Evolutionary conservation across 2,113 vertebrate species (phyloP).

Genomic region (Rana temporaria): DNA sequence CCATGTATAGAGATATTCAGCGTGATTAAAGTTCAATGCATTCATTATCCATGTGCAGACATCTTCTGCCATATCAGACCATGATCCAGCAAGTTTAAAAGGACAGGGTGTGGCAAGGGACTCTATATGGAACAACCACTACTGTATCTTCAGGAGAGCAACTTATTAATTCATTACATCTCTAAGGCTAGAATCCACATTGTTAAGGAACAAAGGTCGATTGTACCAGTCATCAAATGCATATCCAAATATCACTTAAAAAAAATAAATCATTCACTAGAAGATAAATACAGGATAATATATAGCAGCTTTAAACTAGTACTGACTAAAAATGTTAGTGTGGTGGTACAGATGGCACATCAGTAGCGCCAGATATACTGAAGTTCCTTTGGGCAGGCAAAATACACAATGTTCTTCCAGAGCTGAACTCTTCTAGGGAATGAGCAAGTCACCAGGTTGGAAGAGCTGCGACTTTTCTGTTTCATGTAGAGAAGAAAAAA

Average conservation of each 20-base stretch:
- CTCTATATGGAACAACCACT: neutral
- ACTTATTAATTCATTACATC: slow-evolving; percentile 16
- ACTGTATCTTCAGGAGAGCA: neutral
- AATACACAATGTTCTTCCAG: slow-evolving; percentile 16
- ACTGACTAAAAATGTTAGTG: slow-evolving; percentile 47
- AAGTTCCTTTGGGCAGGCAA: neutral
- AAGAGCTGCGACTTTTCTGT: slow-evolving; percentile 31
- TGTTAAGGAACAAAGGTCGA: neutral
- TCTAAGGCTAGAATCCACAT: neutral
- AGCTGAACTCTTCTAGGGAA: slow-evolving; percentile 8
- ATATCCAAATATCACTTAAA: slow-evolving; percentile 28
- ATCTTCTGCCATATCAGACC: neutral
- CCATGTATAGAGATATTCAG: slow-evolving; percentile 10
- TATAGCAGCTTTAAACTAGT: slow-evolving; percentile 54
- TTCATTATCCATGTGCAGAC: slow-evolving; percentile 9
- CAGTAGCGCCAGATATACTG: neutral
- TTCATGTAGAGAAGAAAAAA: slow-evolving; percentile 6
- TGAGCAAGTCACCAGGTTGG: slow-evolving; percentile 22
- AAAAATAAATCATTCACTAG: slow-evolving; percentile 31
- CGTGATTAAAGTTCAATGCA: slow-evolving; percentile 16
- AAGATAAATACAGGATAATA: slow-evolving; percentile 49
- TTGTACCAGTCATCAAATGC: slow-evolving; percentile 30
- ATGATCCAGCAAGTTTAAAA: neutral
- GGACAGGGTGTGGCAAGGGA: neutral
- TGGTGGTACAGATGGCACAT: neutral